A percentile compares a stretch with the other conserved stretches of the same genome.
These are phyloP conservation scores for Eilema sororculum DNA, from an alignment of 2,888 invertebrate genomes.

Conservation along the genomic window DNA sequence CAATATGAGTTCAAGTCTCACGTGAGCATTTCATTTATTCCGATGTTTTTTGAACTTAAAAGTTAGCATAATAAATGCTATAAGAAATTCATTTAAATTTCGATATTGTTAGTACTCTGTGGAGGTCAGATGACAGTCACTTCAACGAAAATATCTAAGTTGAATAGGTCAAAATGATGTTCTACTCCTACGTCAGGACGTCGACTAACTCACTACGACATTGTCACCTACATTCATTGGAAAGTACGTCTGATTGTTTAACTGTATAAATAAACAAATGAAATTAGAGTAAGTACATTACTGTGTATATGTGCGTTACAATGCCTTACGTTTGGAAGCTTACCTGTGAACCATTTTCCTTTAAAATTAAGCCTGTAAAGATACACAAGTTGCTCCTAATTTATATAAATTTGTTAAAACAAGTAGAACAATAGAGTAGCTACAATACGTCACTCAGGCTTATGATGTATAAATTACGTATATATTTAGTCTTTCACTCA, in stretches of 20 bases:
- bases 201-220: too few species aligned
- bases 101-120: too few species aligned
- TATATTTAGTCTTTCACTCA: slow-evolving; percentile 52
- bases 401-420: slow-evolving; percentile 29
- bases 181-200: too few species aligned
- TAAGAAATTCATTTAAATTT: too few species aligned
- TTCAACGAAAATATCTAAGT: too few species aligned
- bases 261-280: background rate
- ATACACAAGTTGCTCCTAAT: slow-evolving; percentile 23
- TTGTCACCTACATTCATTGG: background rate
- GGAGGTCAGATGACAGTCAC: too few species aligned
- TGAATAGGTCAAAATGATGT: too few species aligned
- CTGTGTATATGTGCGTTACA: background rate
- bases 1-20: too few species aligned
- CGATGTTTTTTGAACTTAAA: too few species aligned
- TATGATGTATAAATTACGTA: slow-evolving; percentile 62
- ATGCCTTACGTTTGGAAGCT: background rate
- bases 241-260: background rate
- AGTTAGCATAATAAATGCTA: too few species aligned
- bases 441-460: slow-evolving; percentile 55
- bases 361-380: slow-evolving; percentile 13
- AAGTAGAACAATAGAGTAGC: slow-evolving; percentile 38
- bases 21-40: too few species aligned
- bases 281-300: background rate
- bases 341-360: slow-evolving; percentile 8